phyloP scores from a whole-genome alignment of 2,113 vertebrate species.

The Limnothrissa miodon region DNA sequence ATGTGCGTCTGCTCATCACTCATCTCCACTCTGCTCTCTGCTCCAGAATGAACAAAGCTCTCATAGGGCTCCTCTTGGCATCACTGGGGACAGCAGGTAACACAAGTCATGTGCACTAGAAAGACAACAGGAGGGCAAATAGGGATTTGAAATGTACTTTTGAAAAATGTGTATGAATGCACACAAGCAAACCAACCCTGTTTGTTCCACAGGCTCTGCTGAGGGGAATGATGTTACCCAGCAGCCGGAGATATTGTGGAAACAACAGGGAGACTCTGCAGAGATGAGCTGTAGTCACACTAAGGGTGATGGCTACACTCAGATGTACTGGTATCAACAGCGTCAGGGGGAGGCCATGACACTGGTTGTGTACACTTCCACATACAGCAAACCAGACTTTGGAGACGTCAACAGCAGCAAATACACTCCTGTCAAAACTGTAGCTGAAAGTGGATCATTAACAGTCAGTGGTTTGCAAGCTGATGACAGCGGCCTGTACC shows the following conservation, averaged over 20 bases:
- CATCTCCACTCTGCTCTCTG: not conserved
- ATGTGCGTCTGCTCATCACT: not conserved
- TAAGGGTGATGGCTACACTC: fast-evolving
- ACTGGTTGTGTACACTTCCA: conserved; percentile 38
- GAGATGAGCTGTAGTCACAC: conserved; percentile 38
- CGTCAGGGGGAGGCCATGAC: conserved; percentile 46
- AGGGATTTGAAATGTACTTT: too few relatives aligned
- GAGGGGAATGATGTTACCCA: conserved; percentile 47
- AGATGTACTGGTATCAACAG: conserved; percentile 67
- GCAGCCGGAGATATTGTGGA: conserved; percentile 3
- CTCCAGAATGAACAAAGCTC: conserved; percentile 10
- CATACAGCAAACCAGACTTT: conserved; percentile 13
- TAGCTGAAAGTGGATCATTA: conserved; percentile 42
- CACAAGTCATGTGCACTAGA: not conserved
- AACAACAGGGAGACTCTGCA: conserved; percentile 20
- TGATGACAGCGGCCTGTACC: conserved; percentile 38
- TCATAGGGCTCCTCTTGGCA: conserved; percentile 20
- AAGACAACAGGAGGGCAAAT: too few relatives aligned
- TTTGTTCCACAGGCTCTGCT: conserved; percentile 36
- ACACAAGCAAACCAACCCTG: not conserved
- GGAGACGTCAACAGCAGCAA: conserved; percentile 15
- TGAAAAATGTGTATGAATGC: too few relatives aligned
- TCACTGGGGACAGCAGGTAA: conserved; percentile 26
- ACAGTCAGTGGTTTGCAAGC: conserved; percentile 41
- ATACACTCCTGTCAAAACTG: conserved; percentile 24